Percentiles rank a stretch among this genome's conserved stretches.
Conservation (phyloP, 2,888 invertebrate species). For the Alviniconcha strummeri region DNA sequence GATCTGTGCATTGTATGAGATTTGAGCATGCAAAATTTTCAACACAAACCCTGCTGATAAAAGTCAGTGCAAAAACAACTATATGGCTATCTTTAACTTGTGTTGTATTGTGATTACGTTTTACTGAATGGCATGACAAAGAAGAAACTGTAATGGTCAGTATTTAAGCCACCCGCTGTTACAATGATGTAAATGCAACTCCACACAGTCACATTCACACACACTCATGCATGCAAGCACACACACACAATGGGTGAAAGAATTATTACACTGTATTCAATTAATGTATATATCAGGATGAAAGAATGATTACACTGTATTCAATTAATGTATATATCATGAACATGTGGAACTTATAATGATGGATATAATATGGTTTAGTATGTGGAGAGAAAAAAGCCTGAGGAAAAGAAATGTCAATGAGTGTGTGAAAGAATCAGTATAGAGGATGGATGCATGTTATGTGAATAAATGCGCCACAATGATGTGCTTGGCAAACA, state of each 20-base stretch:
- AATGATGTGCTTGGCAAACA: no score
- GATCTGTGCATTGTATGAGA: not conserved
- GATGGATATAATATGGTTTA: not conserved
- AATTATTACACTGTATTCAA: not conserved
- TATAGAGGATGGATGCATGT: not conserved
- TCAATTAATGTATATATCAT: not conserved
- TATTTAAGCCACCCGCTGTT: not conserved
- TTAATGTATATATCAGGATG: not conserved
- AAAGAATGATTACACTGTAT: not conserved
- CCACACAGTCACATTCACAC: no score
- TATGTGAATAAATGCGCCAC: not conserved
- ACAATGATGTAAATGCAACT: no score
- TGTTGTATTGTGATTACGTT: no score
- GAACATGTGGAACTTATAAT: not conserved
- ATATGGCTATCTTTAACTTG: no score
- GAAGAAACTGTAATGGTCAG: not conserved
- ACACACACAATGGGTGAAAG: not conserved
- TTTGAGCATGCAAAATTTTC: no score
- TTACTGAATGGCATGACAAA: no score
- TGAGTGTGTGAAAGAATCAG: not conserved
- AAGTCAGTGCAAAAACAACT: no score
- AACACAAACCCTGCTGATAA: no score
- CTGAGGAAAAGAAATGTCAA: not conserved
- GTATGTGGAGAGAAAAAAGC: not conserved
- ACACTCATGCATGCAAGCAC: not conserved